Percentiles rank a stretch among this genome's conserved stretches.
Evolutionary conservation across 1,140 invertebrate species (phyloP).

Genomic region (Drosophila arizonae): DNA sequence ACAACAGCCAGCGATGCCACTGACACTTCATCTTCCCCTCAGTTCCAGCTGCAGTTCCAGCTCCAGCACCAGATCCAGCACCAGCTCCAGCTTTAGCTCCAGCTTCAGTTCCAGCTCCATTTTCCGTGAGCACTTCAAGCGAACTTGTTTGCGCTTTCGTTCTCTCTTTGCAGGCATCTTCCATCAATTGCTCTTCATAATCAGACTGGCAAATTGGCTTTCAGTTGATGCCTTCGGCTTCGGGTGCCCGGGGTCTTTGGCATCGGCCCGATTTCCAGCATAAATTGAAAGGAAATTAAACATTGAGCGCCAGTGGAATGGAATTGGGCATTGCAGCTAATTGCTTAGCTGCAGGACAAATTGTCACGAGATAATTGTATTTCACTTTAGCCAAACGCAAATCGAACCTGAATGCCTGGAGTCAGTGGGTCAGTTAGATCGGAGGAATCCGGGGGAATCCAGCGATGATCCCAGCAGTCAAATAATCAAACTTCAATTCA

Average conservation of each 20-base stretch:
- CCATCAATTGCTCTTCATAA: slow-evolving; percentile 55
- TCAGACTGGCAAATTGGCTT: slow-evolving; percentile 71
- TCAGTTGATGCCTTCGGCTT: slow-evolving; percentile 34
- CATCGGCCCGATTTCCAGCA: slow-evolving; percentile 56
- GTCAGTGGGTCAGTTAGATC: slow-evolving; percentile 22
- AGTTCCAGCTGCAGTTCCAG: slow-evolving; percentile 11
- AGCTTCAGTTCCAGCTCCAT: slow-evolving; percentile 6
- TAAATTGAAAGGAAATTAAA: slow-evolving; percentile 82
- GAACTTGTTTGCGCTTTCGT: slow-evolving; percentile 5
- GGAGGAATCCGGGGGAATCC: too few species aligned
- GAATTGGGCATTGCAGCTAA: slow-evolving; percentile 11
- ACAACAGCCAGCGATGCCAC: slow-evolving; percentile 21
- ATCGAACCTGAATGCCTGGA: slow-evolving; percentile 48
- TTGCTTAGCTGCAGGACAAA: slow-evolving; percentile 50
- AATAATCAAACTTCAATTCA: too few species aligned
- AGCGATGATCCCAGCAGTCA: too few species aligned
- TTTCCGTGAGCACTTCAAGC: not conserved
- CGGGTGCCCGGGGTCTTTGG: not conserved
- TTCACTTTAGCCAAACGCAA: slow-evolving; percentile 13
- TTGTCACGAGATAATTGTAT: slow-evolving; percentile 69
- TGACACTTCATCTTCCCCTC: slow-evolving; percentile 18
- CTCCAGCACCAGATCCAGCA: not conserved
- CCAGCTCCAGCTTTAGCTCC: too few species aligned
- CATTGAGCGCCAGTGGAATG: slow-evolving; percentile 47
- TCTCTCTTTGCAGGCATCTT: slow-evolving; percentile 28